Base-by-base conservation (phyloP, 2,113 vertebrate genomes). In the Actenoides hombroni region DNA sequence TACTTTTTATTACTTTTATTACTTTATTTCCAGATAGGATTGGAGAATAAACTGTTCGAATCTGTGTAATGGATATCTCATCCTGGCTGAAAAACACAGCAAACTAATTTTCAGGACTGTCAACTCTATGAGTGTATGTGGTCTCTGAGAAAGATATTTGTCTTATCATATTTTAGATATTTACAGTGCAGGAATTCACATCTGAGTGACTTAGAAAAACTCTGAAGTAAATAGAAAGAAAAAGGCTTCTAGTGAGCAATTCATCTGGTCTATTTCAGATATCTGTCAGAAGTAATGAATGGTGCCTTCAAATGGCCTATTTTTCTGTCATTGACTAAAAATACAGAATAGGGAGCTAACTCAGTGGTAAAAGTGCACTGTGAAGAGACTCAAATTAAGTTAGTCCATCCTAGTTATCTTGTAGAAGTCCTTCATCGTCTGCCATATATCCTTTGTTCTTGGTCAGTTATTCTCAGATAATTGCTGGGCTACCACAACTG, bases 401-500 rank as follows among this genome's bases (percentile, higher is more conserved):
- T 53, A 78, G 8, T 12, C 2, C 16, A 10, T 31, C 31, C 35
- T 40, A 74, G 16, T 31, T 51, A 78, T 31, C 40, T 35, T 51
- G 10, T 61, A 61, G 57, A 20, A 51, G 25, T 69, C 25, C 59
- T 73, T 67, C 29, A 59, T 56, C 1, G 0, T 29, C 25, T 51
- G 19, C 68, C 61, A 8, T 44, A 68, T 74, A 28, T 60, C 16
- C 26, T 39, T 4, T 35, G 28, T 74, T 14, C 4, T 83, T 74
- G 39, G 20, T 56, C 16, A 40, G 17, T 60, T 70, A 48, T 59
- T 75, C 13, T 76, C 11, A 26, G 5, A 13, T 15, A 17, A 31
- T 4, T 0, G 1, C 16, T 49, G 25, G 10, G 13, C 69, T 69
- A 39, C 35, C 9, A 21, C 53, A 49, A 56, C 12, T 2, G 1